phyloP scores from a whole-genome alignment of 2,888 invertebrate species.

The Entomobrya proxima region DNA sequence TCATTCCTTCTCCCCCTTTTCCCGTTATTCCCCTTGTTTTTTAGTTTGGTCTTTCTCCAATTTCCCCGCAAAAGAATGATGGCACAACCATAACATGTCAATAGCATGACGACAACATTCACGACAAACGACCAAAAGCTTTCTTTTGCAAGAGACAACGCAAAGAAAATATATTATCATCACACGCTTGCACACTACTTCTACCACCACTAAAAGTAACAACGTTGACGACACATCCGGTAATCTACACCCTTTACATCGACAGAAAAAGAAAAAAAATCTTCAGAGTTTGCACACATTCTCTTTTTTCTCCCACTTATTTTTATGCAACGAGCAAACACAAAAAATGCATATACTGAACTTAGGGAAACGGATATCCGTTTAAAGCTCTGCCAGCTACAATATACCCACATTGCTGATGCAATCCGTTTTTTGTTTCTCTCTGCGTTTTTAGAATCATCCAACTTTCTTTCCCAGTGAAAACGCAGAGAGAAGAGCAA shows the following conservation, averaged over 20 bases:
- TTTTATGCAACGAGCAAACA: conserved; percentile 35
- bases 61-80: neutral
- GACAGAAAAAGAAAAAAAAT: conserved; percentile 12
- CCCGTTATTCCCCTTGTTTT: neutral
- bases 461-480: neutral
- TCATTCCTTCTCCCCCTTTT: neutral
- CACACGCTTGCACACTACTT: conserved; percentile 16
- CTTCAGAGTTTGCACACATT: neutral
- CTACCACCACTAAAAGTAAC: neutral
- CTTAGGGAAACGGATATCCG: conserved; percentile 35
- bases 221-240: conserved; percentile 43
- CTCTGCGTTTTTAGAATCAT: neutral
- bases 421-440: conserved; percentile 26
- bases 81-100: conserved; percentile 33
- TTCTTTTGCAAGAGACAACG: neutral
- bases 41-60: neutral
- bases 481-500: neutral
- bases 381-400: conserved; percentile 10
- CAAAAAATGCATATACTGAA: conserved; percentile 18
- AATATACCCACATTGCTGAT: conserved; percentile 11
- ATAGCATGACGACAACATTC: conserved; percentile 39
- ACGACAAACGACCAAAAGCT: conserved; percentile 1
- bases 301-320: neutral
- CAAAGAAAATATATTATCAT: neutral
- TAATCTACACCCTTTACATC: conserved; percentile 59